A percentile compares a stretch with the other conserved stretches of the same genome.
Evolutionary conservation across 2,888 invertebrate genomes (phyloP).

Genomic region (Harpalus rufipes): DNA sequence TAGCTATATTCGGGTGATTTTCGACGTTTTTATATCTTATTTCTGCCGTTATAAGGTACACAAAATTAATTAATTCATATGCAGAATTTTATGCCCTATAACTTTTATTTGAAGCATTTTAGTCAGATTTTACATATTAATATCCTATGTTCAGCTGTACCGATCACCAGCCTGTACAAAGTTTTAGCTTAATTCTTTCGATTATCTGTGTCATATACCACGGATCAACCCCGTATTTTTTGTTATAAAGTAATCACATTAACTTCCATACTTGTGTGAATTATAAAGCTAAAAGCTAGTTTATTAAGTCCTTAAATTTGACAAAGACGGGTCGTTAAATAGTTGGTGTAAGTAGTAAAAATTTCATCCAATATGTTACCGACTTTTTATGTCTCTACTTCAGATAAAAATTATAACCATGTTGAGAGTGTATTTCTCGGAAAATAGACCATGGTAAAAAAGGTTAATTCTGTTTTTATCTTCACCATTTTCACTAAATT

Average conservation of each 20-base stretch:
- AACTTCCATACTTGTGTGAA: background rate
- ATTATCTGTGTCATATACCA: background rate
- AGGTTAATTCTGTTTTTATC: constrained; percentile 38
- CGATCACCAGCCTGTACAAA: too few species aligned
- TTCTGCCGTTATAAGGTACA: too few species aligned
- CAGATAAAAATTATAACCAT: constrained; percentile 40
- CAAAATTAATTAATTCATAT: too few species aligned
- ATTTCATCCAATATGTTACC: constrained; percentile 42
- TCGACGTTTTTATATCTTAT: too few species aligned
- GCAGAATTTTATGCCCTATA: too few species aligned
- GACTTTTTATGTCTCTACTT: constrained; percentile 19
- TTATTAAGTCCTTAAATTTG: constrained; percentile 49
- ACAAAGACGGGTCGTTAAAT: constrained; percentile 35
- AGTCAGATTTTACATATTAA: too few species aligned
- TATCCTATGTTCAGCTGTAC: too few species aligned
- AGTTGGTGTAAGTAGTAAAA: constrained; percentile 33
- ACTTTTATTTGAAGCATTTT: too few species aligned
- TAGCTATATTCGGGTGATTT: too few species aligned
- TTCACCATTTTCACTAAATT: constrained; percentile 9
- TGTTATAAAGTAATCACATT: background rate
- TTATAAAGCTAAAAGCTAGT: constrained; percentile 28
- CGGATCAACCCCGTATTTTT: background rate
- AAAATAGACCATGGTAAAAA: background rate
- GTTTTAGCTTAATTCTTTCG: too few species aligned
- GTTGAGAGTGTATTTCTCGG: background rate